phyloP scores from a whole-genome alignment of 2,888 invertebrate genomes.

The Notocelia uddmanniana region DNA sequence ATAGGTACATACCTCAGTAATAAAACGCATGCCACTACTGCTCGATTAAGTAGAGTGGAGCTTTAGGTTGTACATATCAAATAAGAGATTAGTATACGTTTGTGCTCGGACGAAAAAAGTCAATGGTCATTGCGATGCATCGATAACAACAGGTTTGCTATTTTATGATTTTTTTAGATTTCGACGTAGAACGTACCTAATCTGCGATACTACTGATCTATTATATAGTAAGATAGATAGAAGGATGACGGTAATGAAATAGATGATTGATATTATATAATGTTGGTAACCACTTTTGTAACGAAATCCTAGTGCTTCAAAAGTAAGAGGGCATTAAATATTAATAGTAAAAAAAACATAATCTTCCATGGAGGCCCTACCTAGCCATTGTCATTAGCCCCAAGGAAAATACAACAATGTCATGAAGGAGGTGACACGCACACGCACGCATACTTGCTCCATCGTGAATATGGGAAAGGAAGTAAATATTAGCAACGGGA shows the following conservation, averaged over 20 bases:
- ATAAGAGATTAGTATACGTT: not conserved
- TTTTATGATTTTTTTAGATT: not conserved
- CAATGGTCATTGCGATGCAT: too few species aligned
- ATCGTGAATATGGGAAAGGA: slow-evolving; percentile 45
- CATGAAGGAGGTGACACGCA: slow-evolving; percentile 76
- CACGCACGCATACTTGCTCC: slow-evolving; percentile 63
- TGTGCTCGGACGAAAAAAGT: too few species aligned
- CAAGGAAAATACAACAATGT: slow-evolving; percentile 82
- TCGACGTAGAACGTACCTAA: not conserved
- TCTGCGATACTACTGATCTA: not conserved
- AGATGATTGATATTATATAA: not conserved
- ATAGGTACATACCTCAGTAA: not conserved
- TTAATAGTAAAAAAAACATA: not conserved
- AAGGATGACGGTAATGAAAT: not conserved
- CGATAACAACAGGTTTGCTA: not conserved
- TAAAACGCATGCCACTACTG: not conserved
- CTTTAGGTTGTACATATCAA: not conserved
- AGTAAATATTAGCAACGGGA: slow-evolving; percentile 17
- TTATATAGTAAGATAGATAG: not conserved
- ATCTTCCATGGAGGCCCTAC: not conserved
- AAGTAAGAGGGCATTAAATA: too few species aligned
- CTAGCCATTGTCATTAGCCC: slow-evolving; percentile 31
- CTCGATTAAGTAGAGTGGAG: not conserved
- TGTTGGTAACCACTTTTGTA: too few species aligned
- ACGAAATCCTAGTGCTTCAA: too few species aligned